Percentiles rank a stretch among this genome's conserved stretches.
Conservation (phyloP, 1,140 invertebrate genomes). For the Drosophila suzukii region DNA sequence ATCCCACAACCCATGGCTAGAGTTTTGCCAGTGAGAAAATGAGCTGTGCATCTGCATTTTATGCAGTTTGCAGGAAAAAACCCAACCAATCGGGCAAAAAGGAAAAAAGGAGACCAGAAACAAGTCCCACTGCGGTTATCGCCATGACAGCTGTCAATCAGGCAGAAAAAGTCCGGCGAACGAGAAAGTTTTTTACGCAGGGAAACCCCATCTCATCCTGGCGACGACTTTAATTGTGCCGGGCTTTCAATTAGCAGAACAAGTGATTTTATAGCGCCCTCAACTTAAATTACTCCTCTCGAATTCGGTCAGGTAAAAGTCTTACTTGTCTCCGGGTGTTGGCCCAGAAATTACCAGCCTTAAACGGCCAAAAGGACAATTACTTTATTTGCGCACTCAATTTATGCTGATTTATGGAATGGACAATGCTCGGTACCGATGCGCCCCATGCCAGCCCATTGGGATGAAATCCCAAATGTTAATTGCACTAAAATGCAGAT, state of each 20-base stretch:
- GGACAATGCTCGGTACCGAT: constrained; percentile 35
- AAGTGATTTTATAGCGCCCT: constrained; percentile 80
- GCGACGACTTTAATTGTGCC: constrained; percentile 59
- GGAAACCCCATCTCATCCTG: constrained; percentile 3
- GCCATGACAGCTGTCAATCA: constrained; percentile 79
- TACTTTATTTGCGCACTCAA: constrained; percentile 79
- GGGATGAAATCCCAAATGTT: constrained; percentile 57
- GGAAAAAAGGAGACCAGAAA: constrained; percentile 26
- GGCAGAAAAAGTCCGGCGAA: constrained; percentile 11
- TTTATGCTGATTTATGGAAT: constrained; percentile 71
- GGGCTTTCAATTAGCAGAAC: constrained; percentile 71
- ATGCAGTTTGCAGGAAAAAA: constrained; percentile 34
- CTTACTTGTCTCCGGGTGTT: constrained; percentile 56
- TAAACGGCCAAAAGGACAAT: constrained; percentile 60
- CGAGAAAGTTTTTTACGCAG: constrained; percentile 53
- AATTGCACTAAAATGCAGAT: constrained; percentile 77
- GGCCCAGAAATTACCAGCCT: constrained; percentile 68
- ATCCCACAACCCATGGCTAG: background rate
- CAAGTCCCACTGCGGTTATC: constrained; percentile 76
- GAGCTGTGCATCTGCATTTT: constrained; percentile 77
- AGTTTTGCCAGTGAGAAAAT: constrained; percentile 60
- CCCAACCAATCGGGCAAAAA: constrained; percentile 6
- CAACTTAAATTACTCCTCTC: constrained; percentile 18
- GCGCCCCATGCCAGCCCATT: constrained; percentile 9
- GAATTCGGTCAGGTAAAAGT: constrained; percentile 49